Base-by-base conservation (phyloP, 2,888 invertebrate species). In the Chymomyza fuscimana region DNA sequence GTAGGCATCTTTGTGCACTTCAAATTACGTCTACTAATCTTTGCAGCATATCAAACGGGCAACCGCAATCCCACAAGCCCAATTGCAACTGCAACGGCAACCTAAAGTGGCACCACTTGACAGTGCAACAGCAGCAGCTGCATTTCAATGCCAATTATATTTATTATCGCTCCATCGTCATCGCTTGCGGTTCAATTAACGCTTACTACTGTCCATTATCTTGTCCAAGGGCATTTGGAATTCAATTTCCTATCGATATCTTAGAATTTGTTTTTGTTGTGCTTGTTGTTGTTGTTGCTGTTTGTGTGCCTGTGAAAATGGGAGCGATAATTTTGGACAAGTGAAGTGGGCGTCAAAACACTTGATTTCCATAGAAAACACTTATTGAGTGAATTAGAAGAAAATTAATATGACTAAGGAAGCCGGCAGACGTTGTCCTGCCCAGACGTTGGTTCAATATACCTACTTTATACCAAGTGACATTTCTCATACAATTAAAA, bases 171-270 rank as follows among this genome's bases (percentile, higher is more conserved):
- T 75, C 68, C 69, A 36, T 65, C 58, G 62, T 70, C 74, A 87
- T 79, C 72, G 88, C 87, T 85, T 88, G 87, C 74, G 88, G 87
- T 85, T 79, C 86, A 85, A 88, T 85, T 87, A 87, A 85, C 86
- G 81, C 81, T 78, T 79, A 85, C 85, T 85, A 88, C 85, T 87
- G 88, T 85, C 87, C 70, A 88, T 85, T 85, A 85, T 74, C 67
- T 67, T 29, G 50, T 63, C 19, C 67, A 73, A 77, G 84, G 84
- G 88, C 77, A 84, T 77, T 59, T 74, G 29, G 63, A 69, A 82
- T 80, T 81, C 79, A 77, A 86, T 86, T 82, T 82, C 70, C 56
- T 60, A 29, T 65, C 67, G 65, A 73, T 81, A 81, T 81, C 83
- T 83, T 72, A 77, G 22, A 22, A 54, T 15, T 54, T 54, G 54